Evolutionary conservation across 2,888 invertebrate species (phyloP).

Genomic region (Aspidiotus destructor): DNA sequence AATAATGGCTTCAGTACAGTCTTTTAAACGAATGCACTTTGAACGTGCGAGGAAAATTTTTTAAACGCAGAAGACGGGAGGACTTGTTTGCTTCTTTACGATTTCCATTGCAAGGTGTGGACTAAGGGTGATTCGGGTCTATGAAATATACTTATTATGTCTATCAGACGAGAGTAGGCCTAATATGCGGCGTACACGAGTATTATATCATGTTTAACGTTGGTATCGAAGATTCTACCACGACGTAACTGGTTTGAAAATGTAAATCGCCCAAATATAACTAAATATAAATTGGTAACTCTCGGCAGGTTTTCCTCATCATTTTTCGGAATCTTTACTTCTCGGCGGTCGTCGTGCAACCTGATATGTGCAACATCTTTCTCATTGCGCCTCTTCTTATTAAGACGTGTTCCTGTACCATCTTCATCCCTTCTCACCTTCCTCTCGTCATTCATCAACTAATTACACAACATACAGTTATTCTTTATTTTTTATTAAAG

Average conservation of each 20-base stretch:
- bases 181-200: not conserved
- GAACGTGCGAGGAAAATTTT: not conserved
- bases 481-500: not conserved
- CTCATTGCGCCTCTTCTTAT: not conserved
- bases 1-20: conserved; percentile 6
- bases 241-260: conserved; percentile 15
- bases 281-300: conserved; percentile 13
- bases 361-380: not conserved
- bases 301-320: conserved; percentile 9
- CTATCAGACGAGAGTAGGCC: too few species aligned
- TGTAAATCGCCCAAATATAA: conserved; percentile 13
- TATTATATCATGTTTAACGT: not conserved
- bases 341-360: not conserved
- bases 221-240: conserved; percentile 4
- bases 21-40: conserved; percentile 15
- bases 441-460: not conserved
- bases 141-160: conserved; percentile 14
- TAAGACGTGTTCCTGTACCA: not conserved
- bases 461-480: not conserved
- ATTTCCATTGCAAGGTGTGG: not conserved
- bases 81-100: not conserved
- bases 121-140: conserved; percentile 1
- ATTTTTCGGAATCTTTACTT: conserved; percentile 3
- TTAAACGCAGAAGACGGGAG: not conserved
- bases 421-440: not conserved